Conservation (phyloP, 2,888 invertebrate species). For the Pyralis farinalis region DNA sequence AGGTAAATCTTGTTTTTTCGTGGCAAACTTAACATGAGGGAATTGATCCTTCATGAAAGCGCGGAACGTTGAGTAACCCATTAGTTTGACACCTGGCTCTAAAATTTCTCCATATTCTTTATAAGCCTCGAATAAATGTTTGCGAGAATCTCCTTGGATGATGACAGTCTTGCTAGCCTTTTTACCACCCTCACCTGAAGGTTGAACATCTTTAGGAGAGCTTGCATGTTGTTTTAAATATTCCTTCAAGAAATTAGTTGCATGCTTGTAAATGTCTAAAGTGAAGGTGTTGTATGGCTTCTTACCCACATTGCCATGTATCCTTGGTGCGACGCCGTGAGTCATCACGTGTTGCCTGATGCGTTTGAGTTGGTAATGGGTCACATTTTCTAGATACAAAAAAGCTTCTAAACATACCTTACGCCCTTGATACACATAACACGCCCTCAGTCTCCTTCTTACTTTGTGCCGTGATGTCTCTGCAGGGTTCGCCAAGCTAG, state of each 20-base stretch:
- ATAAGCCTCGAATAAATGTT: constrained; percentile 88
- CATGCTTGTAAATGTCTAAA: constrained; percentile 88
- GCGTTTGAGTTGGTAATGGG: constrained; percentile 88
- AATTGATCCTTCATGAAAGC: constrained; percentile 92
- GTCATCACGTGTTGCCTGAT: constrained; percentile 90
- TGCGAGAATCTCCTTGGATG: constrained; percentile 80
- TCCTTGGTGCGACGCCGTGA: constrained; percentile 88
- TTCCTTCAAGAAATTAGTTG: constrained; percentile 87
- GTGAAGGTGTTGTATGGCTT: constrained; percentile 91
- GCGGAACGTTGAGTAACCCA: constrained; percentile 90
- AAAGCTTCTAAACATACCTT: constrained; percentile 90
- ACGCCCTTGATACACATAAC: constrained; percentile 89
- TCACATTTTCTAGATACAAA: constrained; percentile 89
- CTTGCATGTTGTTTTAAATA: constrained; percentile 85
- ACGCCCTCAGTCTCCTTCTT: constrained; percentile 85
- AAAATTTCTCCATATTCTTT: constrained; percentile 86
- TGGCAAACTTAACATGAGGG: constrained; percentile 88
- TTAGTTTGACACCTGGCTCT: constrained; percentile 86
- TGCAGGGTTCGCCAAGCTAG: constrained; percentile 87
- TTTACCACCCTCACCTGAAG: constrained; percentile 72
- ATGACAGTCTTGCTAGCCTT: constrained; percentile 73
- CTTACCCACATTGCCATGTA: constrained; percentile 90
- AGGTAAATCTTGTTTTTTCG: constrained; percentile 75
- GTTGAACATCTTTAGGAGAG: constrained; percentile 73
- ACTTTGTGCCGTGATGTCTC: constrained; percentile 87